phyloP scores from a whole-genome alignment of 2,797 vertebrate genomes.

The Coluber constrictor region DNA sequence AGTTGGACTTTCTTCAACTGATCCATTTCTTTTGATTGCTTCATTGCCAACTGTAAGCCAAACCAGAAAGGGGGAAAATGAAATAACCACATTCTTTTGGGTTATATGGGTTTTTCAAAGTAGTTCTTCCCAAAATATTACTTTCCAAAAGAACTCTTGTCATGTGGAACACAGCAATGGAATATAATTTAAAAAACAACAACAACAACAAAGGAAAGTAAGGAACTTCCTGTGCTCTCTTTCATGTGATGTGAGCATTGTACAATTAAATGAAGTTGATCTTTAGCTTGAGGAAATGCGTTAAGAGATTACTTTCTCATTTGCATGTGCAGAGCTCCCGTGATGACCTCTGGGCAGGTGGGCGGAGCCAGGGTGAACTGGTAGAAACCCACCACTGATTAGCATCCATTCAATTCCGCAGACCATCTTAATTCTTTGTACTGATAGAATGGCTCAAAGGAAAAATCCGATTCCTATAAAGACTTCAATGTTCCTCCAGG shows the following conservation, averaged over 20 bases:
- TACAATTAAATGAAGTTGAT: background rate
- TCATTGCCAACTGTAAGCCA: constrained; percentile 87
- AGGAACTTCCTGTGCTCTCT: background rate
- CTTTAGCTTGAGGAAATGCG: background rate
- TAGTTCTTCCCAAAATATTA: background rate
- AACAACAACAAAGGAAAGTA: background rate
- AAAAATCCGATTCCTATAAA: background rate
- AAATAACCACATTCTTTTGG: background rate
- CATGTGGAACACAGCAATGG: background rate
- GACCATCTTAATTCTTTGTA: background rate
- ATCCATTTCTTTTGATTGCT: constrained; percentile 98
- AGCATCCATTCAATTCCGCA: background rate
- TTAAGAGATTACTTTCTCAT: background rate
- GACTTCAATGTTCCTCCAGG: background rate
- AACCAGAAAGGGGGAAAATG: constrained; percentile 19
- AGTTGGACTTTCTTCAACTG: constrained; percentile 92
- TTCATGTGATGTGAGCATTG: background rate
- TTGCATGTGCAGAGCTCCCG: background rate
- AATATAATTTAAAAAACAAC: background rate
- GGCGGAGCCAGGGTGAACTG: too few relatives aligned
- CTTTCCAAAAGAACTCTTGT: background rate
- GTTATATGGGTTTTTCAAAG: background rate
- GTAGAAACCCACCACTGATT: too few relatives aligned
- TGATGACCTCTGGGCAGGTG: too few relatives aligned
- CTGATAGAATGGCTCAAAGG: background rate